These are phyloP conservation scores for Gallinago paraguaiae DNA, from an alignment of 2,113 vertebrate species.

Conservation along the genomic window DNA sequence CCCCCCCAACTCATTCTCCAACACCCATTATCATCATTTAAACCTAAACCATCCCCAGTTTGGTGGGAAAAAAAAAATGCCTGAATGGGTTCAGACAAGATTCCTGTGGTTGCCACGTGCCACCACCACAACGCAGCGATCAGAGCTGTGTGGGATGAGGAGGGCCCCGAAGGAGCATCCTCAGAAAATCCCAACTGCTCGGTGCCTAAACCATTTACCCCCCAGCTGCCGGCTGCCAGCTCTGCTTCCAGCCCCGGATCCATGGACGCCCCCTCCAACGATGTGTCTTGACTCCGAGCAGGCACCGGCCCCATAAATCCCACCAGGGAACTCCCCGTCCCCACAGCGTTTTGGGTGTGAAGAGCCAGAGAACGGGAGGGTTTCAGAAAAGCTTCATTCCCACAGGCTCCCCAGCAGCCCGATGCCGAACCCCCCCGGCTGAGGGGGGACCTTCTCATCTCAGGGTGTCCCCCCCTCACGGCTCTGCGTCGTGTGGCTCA, in stretches of 20 bases:
- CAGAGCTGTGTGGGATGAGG: rapidly evolving
- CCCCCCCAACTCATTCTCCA: not conserved
- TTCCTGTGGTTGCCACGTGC: not conserved
- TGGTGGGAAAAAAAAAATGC: not conserved
- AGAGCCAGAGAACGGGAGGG: not conserved
- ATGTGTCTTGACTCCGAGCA: not conserved
- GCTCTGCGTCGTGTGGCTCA: too few species aligned
- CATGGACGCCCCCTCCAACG: not conserved
- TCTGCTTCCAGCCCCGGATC: not conserved
- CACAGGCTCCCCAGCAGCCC: rapidly evolving
- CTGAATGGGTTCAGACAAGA: not conserved
- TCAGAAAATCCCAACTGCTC: not conserved
- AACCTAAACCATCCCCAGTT: not conserved
- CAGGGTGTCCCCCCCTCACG: not conserved
- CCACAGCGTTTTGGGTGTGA: not conserved
- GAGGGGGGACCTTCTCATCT: not conserved
- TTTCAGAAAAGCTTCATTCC: not conserved
- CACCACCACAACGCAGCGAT: not conserved
- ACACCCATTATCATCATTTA: not conserved
- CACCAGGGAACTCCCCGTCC: not conserved
- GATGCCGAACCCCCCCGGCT: not conserved
- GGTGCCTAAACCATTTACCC: not conserved
- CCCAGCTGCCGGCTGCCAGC: too few species aligned
- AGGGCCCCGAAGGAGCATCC: not conserved
- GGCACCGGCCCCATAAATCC: not conserved